Evolutionary conservation across 2,888 invertebrate species (phyloP), one percentile per base, ranked within the genome.

Genomic region (Coecobrya sp.): DNA sequence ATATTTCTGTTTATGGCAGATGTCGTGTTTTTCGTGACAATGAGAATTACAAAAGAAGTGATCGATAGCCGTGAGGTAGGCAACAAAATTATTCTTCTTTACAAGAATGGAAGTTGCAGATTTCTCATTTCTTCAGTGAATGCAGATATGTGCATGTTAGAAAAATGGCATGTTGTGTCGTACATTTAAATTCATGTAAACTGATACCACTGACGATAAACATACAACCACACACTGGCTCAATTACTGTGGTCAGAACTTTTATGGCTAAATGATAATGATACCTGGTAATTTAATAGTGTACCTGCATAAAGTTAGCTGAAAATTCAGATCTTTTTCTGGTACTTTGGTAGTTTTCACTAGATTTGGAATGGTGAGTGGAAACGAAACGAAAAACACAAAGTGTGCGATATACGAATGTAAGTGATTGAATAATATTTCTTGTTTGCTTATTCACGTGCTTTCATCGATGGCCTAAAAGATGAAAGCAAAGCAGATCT

Each of bases 21-120:
- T 92, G 88, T 92, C 92, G 92, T 92, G 92, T 92, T 92, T 86
- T 88, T 85, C 92, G 88, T 88, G 92, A 92, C 92, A 92, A 88
- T 92, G 92, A 84, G 52, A 73, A 92, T 87, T 82, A 91, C 86
- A 91, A 86, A 91, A 91, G 76, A 91, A 87, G 91, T 92, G 92
- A 92, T 92, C 92, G 92, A 92, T 92, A 88, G 92, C 87, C 84
- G 42, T 87, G 65, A 85, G 92, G 30, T 92, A 59, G 7, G 30
- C 11, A 84, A 65, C 27, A 73, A 84, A 52, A 89, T 36, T 45
- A 68, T 89, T 81, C 68, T 81, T 70, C 73, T 42, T 27, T 22
- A 84, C 73, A 49, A 62, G 45, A 73, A 89, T 89, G 89, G 84
- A 73, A 81, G 73, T 62, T 22, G 52, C 19, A 82, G 25, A 45